Conservation (phyloP, 2,797 vertebrate genomes). For the Anguilla obscura region DNA sequence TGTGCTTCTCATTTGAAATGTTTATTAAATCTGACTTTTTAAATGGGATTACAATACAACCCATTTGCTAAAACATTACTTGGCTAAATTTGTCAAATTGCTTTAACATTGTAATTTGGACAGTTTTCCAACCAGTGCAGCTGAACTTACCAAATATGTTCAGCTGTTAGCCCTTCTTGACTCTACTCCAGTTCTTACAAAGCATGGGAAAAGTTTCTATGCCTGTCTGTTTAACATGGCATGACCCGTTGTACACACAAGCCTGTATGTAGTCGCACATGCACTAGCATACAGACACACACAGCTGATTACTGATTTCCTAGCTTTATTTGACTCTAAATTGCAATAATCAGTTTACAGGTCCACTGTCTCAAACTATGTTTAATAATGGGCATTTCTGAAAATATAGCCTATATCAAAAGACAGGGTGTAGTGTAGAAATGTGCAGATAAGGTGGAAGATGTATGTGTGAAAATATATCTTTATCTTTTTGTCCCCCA, state of each 20-base stretch:
- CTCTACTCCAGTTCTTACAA: neutral
- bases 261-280: neutral
- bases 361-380: neutral
- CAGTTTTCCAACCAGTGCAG: neutral
- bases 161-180: conserved; percentile 9
- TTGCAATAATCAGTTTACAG: neutral
- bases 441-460: neutral
- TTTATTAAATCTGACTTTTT: conserved; percentile 24
- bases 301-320: neutral
- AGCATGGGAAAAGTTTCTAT: neutral
- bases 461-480: neutral
- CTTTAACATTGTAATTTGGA: conserved; percentile 18
- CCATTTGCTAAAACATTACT: conserved; percentile 25
- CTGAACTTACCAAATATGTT: conserved; percentile 26
- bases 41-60: conserved; percentile 21
- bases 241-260: neutral
- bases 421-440: neutral
- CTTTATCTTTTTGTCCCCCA: neutral
- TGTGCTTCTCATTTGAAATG: conserved; percentile 28
- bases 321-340: neutral
- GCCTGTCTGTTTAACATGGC: neutral
- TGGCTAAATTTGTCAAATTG: conserved; percentile 28
- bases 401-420: neutral
- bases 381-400: neutral
- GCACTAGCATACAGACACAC: neutral